Percentiles rank a stretch among this genome's conserved stretches.
phyloP scores from a whole-genome alignment of 2,113 vertebrate species.

The Zosterops borbonicus region DNA sequence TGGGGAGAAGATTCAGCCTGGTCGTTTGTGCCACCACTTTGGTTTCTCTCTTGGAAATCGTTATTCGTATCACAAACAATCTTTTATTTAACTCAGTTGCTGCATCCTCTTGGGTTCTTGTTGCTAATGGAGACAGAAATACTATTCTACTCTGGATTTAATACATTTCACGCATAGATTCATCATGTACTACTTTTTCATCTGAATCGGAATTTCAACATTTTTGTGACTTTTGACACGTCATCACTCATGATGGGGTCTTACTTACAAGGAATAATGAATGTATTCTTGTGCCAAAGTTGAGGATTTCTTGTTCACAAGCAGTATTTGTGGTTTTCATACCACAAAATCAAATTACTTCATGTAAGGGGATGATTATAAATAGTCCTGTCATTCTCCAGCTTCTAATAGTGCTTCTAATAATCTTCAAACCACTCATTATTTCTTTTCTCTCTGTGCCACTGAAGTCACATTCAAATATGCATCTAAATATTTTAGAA shows the following conservation, averaged over 20 bases:
- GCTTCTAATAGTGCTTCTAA: neutral
- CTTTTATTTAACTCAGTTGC: constrained; percentile 45
- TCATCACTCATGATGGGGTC: constrained; percentile 65
- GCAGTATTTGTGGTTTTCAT: constrained; percentile 48
- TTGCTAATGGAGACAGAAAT: constrained; percentile 76
- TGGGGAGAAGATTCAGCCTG: neutral
- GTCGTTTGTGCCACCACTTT: constrained; percentile 12
- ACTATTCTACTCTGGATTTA: constrained; percentile 72
- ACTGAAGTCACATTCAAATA: neutral
- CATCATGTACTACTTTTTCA: constrained; percentile 46
- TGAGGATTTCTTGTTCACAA: constrained; percentile 59
- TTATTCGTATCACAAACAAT: constrained; percentile 61
- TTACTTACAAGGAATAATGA: constrained; percentile 41
- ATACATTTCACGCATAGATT: constrained; percentile 69
- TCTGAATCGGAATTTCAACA: constrained; percentile 67
- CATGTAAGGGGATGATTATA: neutral
- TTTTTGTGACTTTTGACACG: constrained; percentile 72
- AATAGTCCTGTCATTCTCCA: constrained; percentile 13
- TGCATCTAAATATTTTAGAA: neutral
- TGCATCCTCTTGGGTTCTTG: constrained; percentile 42
- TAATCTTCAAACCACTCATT: neutral
- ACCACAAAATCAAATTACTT: constrained; percentile 39
- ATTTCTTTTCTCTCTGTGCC: neutral
- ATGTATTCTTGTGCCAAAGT: constrained; percentile 21
- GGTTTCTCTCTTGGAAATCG: constrained; percentile 53